Conservation (phyloP, 1,140 invertebrate genomes). For the Eumeta japonica region DNA sequence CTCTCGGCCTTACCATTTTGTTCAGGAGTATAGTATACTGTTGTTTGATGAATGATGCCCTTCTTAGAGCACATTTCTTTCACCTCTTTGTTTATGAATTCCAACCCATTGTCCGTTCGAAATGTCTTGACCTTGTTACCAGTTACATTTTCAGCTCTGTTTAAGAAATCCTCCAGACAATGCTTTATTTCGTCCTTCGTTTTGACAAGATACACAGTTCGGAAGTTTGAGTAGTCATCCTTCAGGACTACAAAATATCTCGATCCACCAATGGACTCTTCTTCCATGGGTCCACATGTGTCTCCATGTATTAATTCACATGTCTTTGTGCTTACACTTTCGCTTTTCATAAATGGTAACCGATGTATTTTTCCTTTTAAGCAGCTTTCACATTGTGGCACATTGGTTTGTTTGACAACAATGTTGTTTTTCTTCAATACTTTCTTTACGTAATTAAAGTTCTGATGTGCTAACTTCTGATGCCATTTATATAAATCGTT, state of each 20-base stretch:
- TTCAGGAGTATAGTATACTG: slow-evolving; percentile 36
- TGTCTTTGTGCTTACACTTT: slow-evolving; percentile 12
- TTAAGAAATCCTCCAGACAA: slow-evolving; percentile 21
- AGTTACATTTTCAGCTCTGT: slow-evolving; percentile 19
- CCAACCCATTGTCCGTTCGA: slow-evolving; percentile 35
- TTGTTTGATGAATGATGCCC: slow-evolving; percentile 25
- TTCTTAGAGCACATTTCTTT: slow-evolving; percentile 11
- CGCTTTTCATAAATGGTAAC: slow-evolving; percentile 20
- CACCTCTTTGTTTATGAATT: slow-evolving; percentile 27
- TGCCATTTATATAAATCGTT: slow-evolving; percentile 32
- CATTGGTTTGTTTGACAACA: slow-evolving; percentile 14
- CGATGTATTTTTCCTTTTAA: slow-evolving; percentile 36
- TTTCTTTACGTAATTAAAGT: slow-evolving; percentile 30
- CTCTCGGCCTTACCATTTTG: slow-evolving; percentile 43
- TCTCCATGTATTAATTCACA: slow-evolving; percentile 47
- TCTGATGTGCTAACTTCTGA: slow-evolving; percentile 39
- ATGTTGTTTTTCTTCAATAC: slow-evolving; percentile 23
- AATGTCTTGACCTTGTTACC: slow-evolving; percentile 22
- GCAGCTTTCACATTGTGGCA: slow-evolving; percentile 42
- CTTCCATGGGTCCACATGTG: slow-evolving; percentile 28
- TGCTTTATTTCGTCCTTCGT: slow-evolving; percentile 24
- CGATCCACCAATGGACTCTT: slow-evolving; percentile 22
- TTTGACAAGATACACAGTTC: slow-evolving; percentile 28
- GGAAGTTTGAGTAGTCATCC: slow-evolving; percentile 33
- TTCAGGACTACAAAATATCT: slow-evolving; percentile 38